A percentile compares a stretch with the other conserved stretches of the same genome.
These are phyloP conservation scores for Eristalis pertinax DNA, from an alignment of 2,888 invertebrate species.

Conservation along the genomic window DNA sequence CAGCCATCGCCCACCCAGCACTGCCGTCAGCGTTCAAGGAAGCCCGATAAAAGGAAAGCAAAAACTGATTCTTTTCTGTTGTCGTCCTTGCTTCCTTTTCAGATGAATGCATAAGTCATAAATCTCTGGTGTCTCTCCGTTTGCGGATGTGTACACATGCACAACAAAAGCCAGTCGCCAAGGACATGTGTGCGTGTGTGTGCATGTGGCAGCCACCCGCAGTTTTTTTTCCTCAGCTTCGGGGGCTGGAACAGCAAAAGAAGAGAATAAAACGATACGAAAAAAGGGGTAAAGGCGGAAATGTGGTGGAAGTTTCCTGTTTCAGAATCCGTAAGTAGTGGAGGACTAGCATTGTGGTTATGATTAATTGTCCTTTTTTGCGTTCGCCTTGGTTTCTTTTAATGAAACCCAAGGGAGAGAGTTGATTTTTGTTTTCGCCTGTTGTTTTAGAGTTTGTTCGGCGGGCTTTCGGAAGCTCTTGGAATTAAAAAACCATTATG, in stretches of 20 bases:
- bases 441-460: slow-evolving; percentile 15
- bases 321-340: slow-evolving; percentile 42
- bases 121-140: slow-evolving; percentile 52
- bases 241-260: neutral
- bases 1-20: neutral
- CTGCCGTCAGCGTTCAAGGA: slow-evolving; percentile 33
- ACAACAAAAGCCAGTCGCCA: slow-evolving; percentile 59
- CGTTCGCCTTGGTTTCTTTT: slow-evolving; percentile 8
- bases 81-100: slow-evolving; percentile 64
- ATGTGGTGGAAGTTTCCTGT: slow-evolving; percentile 43
- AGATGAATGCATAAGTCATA: slow-evolving; percentile 71
- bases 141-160: slow-evolving; percentile 44
- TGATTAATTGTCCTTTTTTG: slow-evolving; percentile 63
- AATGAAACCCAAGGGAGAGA: slow-evolving; percentile 22
- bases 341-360: slow-evolving; percentile 50
- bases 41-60: slow-evolving; percentile 22
- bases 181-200: slow-evolving; percentile 49
- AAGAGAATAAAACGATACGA: neutral
- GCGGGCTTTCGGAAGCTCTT: slow-evolving; percentile 22
- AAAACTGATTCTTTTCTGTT: slow-evolving; percentile 28
- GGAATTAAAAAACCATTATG: slow-evolving; percentile 53
- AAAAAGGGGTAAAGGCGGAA: slow-evolving; percentile 14
- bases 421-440: slow-evolving; percentile 38
- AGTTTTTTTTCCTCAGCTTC: neutral
- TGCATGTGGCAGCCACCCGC: neutral